A percentile compares a stretch with the other conserved stretches of the same genome.
phyloP scores from a whole-genome alignment of 2,797 vertebrate species.

The Aphelocoma californica region DNA sequence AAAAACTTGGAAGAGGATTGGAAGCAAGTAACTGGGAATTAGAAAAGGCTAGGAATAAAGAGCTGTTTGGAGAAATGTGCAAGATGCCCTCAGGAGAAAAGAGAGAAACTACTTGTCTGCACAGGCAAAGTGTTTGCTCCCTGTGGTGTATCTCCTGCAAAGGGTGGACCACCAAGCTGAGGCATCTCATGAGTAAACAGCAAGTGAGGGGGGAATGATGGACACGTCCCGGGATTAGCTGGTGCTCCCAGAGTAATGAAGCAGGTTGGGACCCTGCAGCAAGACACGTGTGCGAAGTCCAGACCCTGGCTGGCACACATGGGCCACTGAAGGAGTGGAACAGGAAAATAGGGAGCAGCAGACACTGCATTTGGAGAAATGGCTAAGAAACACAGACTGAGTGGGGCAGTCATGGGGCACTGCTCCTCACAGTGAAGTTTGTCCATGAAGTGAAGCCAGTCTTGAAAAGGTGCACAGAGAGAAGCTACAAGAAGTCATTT shows the following conservation, averaged over 20 bases:
- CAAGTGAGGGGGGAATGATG: background rate
- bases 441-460: background rate
- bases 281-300: background rate
- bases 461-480: rapidly evolving
- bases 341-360: background rate
- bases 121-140: background rate
- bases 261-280: background rate
- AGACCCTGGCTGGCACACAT: rapidly evolving
- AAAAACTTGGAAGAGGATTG: background rate
- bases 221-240: background rate
- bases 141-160: background rate
- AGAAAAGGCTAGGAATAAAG: background rate
- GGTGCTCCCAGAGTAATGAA: background rate
- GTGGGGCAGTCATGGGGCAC: rapidly evolving
- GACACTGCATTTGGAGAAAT: background rate
- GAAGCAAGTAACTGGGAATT: background rate
- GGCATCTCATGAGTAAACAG: background rate
- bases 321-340: background rate
- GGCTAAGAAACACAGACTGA: background rate
- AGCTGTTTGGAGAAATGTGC: background rate
- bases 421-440: rapidly evolving
- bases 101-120: background rate
- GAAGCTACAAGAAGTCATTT: background rate
- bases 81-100: background rate
- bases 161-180: background rate